Evolutionary conservation across 1,140 invertebrate species (phyloP).

Genomic region (Drosophila nebulosa): DNA sequence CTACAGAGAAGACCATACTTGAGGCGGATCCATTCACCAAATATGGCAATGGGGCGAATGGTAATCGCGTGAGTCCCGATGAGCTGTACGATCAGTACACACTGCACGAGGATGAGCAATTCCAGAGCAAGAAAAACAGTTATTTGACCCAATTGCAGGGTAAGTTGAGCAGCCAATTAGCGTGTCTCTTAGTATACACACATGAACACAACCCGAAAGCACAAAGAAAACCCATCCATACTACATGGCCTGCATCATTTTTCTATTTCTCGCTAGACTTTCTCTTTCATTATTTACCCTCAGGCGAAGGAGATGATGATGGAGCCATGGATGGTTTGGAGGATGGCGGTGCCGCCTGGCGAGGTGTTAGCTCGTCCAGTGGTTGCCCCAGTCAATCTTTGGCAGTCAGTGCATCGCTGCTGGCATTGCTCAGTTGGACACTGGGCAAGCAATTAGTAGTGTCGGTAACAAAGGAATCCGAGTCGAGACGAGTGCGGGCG

Average conservation of each 20-base stretch:
- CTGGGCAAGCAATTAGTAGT: slow-evolving; percentile 65
- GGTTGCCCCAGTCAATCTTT: slow-evolving; percentile 29
- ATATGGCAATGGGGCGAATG: slow-evolving; percentile 36
- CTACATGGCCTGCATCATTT: slow-evolving; percentile 63
- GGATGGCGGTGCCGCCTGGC: slow-evolving; percentile 67
- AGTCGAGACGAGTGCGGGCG: neutral
- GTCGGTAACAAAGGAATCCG: slow-evolving; percentile 33
- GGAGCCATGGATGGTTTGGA: slow-evolving; percentile 50
- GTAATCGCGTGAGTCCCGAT: slow-evolving; percentile 63
- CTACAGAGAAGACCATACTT: slow-evolving; percentile 82
- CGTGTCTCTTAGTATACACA: slow-evolving; percentile 11
- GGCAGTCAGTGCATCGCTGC: slow-evolving; percentile 39
- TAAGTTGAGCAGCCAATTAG: slow-evolving; percentile 68
- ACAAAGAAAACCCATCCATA: slow-evolving; percentile 21
- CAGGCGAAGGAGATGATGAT: slow-evolving; percentile 74
- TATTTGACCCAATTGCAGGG: slow-evolving; percentile 79
- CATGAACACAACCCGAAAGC: slow-evolving; percentile 7
- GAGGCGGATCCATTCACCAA: slow-evolving; percentile 81
- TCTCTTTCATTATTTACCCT: slow-evolving; percentile 71
- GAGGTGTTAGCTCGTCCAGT: slow-evolving; percentile 40
- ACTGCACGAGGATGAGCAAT: slow-evolving; percentile 66
- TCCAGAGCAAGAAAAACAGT: slow-evolving; percentile 73
- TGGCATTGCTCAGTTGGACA: slow-evolving; percentile 64
- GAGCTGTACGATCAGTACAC: slow-evolving; percentile 78
- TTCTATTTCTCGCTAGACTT: slow-evolving; percentile 76